These are phyloP conservation scores for Eupristina koningsbergeri DNA, from an alignment of 1,140 invertebrate species.

Conservation along the genomic window DNA sequence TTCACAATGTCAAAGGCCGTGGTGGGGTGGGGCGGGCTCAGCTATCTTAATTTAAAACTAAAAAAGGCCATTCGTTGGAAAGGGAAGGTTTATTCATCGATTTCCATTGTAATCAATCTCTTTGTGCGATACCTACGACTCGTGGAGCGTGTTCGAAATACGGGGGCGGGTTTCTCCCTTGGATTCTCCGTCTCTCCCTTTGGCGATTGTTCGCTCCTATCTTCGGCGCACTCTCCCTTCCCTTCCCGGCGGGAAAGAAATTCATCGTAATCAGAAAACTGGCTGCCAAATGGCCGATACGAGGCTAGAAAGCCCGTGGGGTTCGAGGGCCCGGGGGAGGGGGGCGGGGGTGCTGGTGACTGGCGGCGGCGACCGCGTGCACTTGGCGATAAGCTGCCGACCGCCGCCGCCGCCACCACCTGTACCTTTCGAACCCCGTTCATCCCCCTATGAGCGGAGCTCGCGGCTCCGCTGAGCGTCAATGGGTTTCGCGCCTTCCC, in stretches of 20 bases:
- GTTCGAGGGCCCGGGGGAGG: background rate
- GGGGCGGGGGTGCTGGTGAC: slow-evolving; percentile 55
- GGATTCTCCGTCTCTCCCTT: background rate
- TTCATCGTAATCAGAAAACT: slow-evolving; percentile 60
- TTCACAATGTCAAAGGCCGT: background rate
- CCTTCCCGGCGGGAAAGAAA: slow-evolving; percentile 54
- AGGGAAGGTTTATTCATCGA: background rate
- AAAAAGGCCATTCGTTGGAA: background rate
- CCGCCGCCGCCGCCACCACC: background rate
- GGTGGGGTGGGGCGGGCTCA: too few relatives aligned
- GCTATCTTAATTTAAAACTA: background rate
- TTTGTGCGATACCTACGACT: background rate
- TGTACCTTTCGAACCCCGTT: slow-evolving; percentile 13
- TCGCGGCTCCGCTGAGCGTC: background rate
- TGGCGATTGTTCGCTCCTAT: slow-evolving; percentile 12
- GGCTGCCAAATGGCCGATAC: slow-evolving; percentile 52
- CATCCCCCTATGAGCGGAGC: background rate
- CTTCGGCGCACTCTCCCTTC: slow-evolving; percentile 31
- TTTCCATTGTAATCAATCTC: slow-evolving; percentile 30
- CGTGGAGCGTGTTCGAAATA: background rate
- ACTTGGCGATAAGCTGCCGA: slow-evolving; percentile 65
- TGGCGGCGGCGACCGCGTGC: slow-evolving; percentile 68
- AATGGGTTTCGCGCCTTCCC: background rate
- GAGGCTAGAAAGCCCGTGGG: background rate
- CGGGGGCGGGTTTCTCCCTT: background rate